Percentiles rank a stretch among this genome's conserved stretches.
These are phyloP conservation scores for Ichneumoninae sp. DNA, from an alignment of 2,888 invertebrate genomes.

Conservation along the genomic window DNA sequence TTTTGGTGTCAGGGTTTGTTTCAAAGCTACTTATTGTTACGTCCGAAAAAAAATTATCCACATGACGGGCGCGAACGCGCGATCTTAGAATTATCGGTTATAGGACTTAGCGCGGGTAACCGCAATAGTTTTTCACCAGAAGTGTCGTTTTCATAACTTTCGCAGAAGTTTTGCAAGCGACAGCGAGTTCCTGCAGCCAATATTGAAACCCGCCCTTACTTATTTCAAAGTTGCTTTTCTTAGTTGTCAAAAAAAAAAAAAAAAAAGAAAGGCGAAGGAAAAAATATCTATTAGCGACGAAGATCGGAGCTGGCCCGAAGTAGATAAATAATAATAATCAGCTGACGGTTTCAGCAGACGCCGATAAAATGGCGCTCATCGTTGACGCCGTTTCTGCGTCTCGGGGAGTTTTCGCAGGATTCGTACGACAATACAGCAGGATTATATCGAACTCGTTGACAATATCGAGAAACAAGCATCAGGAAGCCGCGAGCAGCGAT, in stretches of 20 bases:
- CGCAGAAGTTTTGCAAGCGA: background rate
- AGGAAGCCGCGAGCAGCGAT: constrained; percentile 33
- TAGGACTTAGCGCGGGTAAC: no score
- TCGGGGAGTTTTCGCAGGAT: constrained; percentile 67
- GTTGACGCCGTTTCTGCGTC: constrained; percentile 59
- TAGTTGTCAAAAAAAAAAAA: background rate
- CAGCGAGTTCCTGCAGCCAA: background rate
- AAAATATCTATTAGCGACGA: background rate
- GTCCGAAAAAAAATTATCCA: no score
- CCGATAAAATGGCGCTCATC: constrained; percentile 73
- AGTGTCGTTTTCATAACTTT: no score
- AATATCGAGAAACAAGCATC: constrained; percentile 58
- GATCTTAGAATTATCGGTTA: no score
- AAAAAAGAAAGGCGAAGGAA: no score
- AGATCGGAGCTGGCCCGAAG: background rate
- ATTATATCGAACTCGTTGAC: constrained; percentile 44
- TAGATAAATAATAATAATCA: constrained; percentile 1
- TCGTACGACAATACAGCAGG: constrained; percentile 66
- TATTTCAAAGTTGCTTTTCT: background rate
- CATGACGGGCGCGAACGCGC: no score
- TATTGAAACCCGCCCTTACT: background rate
- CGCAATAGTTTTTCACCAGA: no score
- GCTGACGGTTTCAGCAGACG: constrained; percentile 4
- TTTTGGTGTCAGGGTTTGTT: background rate
- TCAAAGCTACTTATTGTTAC: no score